Evolutionary conservation across 2,888 invertebrate genomes (phyloP).

Genomic region (Encarsia formosa): DNA sequence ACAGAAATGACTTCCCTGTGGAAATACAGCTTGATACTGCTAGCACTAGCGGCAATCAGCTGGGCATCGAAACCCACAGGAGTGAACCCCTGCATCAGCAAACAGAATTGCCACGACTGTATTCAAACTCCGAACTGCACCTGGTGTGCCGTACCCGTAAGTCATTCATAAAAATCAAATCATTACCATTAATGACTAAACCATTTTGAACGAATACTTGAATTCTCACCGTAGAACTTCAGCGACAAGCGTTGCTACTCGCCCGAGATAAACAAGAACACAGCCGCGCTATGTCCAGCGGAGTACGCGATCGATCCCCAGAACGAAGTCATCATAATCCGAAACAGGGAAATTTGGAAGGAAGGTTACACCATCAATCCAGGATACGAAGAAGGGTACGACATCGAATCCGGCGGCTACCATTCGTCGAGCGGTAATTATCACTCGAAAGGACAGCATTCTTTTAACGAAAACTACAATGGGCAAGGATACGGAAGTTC

Average conservation of each 20-base stretch:
- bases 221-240: slow-evolving; percentile 51
- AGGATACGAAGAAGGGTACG: slow-evolving; percentile 20
- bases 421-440: slow-evolving; percentile 4
- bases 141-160: slow-evolving; percentile 75
- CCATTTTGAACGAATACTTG: too few relatives aligned
- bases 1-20: too few relatives aligned
- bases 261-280: slow-evolving; percentile 48
- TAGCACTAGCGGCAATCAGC: too few relatives aligned
- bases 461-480: neutral
- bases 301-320: slow-evolving; percentile 68
- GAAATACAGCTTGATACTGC: too few relatives aligned
- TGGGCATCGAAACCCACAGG: slow-evolving; percentile 55
- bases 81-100: slow-evolving; percentile 78
- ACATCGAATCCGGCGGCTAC: slow-evolving; percentile 2
- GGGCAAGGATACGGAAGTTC: too few relatives aligned
- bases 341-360: slow-evolving; percentile 57
- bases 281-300: slow-evolving; percentile 57
- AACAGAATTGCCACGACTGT: slow-evolving; percentile 84
- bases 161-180: too few relatives aligned
- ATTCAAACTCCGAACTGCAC: slow-evolving; percentile 84
- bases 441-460: slow-evolving; percentile 3
- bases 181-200: too few relatives aligned
- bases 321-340: slow-evolving; percentile 55
- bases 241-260: slow-evolving; percentile 56
- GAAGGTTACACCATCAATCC: slow-evolving; percentile 41